Conservation (phyloP, 2,113 vertebrate species). For the Cyanoderma ruficeps region DNA sequence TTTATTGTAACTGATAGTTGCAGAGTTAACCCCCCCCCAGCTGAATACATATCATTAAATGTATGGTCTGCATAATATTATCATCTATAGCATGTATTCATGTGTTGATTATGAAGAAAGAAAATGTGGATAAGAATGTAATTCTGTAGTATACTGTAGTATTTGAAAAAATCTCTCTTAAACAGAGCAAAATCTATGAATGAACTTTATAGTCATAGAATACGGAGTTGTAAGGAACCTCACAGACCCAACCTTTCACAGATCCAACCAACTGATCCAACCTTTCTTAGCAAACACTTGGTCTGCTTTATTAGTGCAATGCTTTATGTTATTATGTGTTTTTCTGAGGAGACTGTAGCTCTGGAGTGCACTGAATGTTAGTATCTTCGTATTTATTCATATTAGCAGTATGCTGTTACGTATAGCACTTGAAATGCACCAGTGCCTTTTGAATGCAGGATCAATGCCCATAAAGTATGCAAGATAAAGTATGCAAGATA, state of each 20-base stretch:
- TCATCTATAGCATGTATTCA: not conserved
- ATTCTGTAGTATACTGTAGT: not conserved
- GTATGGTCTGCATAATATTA: not conserved
- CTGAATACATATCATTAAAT: not conserved
- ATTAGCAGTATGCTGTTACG: not conserved
- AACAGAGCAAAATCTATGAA: not conserved
- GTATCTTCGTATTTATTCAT: conserved; percentile 10
- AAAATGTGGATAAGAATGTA: not conserved
- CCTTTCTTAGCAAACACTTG: not conserved
- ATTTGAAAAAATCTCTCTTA: not conserved
- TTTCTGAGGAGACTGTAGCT: conserved; percentile 36
- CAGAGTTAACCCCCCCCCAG: not conserved
- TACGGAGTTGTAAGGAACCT: not conserved
- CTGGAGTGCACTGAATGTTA: conserved; percentile 20
- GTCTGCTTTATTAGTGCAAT: not conserved
- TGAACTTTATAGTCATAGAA: not conserved
- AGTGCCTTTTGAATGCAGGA: conserved; percentile 5
- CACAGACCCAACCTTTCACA: not conserved
- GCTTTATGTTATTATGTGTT: conserved; percentile 15
- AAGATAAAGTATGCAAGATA: not conserved
- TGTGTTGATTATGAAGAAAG: not conserved
- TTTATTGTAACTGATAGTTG: not conserved
- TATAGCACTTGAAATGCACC: conserved; percentile 12
- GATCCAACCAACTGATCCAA: not conserved
- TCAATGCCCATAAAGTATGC: not conserved